Conservation (phyloP, 1,140 invertebrate genomes). For the Harlomillsia oculata region DNA sequence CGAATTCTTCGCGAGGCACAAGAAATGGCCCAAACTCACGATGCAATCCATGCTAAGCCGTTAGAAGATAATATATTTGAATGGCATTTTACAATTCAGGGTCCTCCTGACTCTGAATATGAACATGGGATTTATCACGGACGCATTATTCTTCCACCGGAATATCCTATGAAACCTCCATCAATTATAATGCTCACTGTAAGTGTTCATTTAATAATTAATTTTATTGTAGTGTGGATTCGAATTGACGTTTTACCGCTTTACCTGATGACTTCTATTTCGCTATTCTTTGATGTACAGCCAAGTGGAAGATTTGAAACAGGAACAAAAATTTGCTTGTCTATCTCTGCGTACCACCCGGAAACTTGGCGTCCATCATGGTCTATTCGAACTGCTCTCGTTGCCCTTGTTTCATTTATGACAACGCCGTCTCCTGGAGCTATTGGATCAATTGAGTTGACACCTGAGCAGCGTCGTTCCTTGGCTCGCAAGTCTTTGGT, state of each 20-base stretch:
- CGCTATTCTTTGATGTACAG: no score
- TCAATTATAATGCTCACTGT: conserved; percentile 88
- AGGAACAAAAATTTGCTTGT: conserved; percentile 91
- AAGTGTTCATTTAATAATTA: conserved; percentile 37
- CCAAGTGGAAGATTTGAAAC: conserved; percentile 91
- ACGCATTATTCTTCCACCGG: conserved; percentile 68
- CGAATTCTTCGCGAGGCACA: conserved; percentile 84
- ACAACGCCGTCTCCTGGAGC: conserved; percentile 52
- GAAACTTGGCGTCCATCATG: conserved; percentile 95
- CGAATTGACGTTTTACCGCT: conserved; percentile 27
- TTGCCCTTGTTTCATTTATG: conserved; percentile 92
- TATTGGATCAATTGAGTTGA: conserved; percentile 46
- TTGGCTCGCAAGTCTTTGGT: conserved; percentile 56
- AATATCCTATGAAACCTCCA: conserved; percentile 97
- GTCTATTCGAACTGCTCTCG: conserved; percentile 86
- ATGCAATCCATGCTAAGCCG: conserved; percentile 82
- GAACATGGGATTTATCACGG: conserved; percentile 82
- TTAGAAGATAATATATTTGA: conserved; percentile 94
- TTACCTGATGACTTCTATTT: no score
- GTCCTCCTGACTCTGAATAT: conserved; percentile 77
- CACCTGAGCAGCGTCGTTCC: conserved; percentile 64
- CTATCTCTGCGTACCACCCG: conserved; percentile 93
- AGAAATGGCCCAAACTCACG: conserved; percentile 69
- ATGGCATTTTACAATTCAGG: conserved; percentile 93
- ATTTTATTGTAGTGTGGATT: background rate